A percentile compares a stretch with the other conserved stretches of the same genome.
Evolutionary conservation across 2,888 invertebrate genomes (phyloP).

Genomic region (Epinotia demarniana): DNA sequence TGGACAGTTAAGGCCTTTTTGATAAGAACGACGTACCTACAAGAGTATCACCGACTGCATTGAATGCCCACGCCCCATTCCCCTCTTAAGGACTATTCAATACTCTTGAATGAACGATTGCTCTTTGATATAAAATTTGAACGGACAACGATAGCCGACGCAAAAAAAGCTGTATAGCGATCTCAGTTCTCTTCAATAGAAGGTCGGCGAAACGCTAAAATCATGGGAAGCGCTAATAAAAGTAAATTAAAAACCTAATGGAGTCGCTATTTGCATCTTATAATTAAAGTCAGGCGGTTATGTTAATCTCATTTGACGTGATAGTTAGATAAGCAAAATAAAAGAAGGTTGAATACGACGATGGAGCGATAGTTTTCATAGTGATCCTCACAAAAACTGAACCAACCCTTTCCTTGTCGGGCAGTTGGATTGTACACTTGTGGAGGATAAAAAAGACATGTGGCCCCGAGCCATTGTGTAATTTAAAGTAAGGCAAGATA

Average conservation of each 20-base stretch:
- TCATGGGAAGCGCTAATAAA: constrained; percentile 64
- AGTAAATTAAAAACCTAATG: constrained; percentile 48
- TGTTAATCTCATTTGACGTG: constrained; percentile 59
- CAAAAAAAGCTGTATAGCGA: constrained; percentile 78
- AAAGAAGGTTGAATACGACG: constrained; percentile 63
- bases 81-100: constrained; percentile 83
- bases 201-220: constrained; percentile 60
- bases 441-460: constrained; percentile 74
- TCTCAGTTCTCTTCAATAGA: constrained; percentile 65
- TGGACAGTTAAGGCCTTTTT: background rate
- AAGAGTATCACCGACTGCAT: constrained; percentile 59
- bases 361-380: constrained; percentile 73
- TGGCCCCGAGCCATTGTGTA: constrained; percentile 72
- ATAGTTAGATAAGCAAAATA: constrained; percentile 61
- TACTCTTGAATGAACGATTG: constrained; percentile 82
- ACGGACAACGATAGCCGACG: constrained; percentile 71
- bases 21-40: constrained; percentile 25
- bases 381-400: constrained; percentile 63
- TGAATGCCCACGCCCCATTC: constrained; percentile 71
- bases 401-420: constrained; percentile 79
- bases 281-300: constrained; percentile 52
- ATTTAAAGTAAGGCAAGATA: constrained; percentile 72
- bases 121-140: constrained; percentile 79
- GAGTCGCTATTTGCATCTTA: constrained; percentile 40
- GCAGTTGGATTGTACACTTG: constrained; percentile 71